A percentile compares a stretch with the other conserved stretches of the same genome.
These are phyloP conservation scores for Melangyna quadrimaculata DNA, from an alignment of 2,888 invertebrate species.

Conservation along the genomic window DNA sequence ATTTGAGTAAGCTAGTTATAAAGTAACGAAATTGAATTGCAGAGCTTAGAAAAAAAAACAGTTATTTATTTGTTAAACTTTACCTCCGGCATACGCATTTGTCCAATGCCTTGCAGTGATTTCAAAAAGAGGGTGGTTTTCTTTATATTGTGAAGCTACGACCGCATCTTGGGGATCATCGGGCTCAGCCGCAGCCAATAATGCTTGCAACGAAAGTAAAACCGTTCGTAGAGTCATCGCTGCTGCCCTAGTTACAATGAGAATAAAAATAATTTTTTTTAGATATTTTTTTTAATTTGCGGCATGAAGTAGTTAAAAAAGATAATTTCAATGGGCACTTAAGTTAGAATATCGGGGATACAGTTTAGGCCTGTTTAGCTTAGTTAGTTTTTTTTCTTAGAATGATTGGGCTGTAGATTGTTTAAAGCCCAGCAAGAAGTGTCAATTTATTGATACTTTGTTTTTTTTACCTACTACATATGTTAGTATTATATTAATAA, in stretches of 20 bases:
- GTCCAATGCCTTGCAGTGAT: slow-evolving; percentile 98
- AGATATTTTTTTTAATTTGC: background rate
- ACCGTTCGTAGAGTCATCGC: slow-evolving; percentile 99
- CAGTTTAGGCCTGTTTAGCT: too few relatives aligned
- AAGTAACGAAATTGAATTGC: too few relatives aligned
- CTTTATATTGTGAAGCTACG: slow-evolving; percentile 98
- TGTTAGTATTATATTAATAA: too few relatives aligned
- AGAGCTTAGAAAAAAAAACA: too few relatives aligned
- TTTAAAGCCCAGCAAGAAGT: too few relatives aligned
- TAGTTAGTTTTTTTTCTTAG: too few relatives aligned
- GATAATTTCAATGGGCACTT: background rate
- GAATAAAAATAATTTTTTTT: background rate
- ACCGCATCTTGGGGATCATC: slow-evolving; percentile 98
- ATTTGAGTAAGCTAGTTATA: too few relatives aligned
- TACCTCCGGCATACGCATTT: slow-evolving; percentile 94
- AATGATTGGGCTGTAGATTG: too few relatives aligned
- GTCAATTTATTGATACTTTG: too few relatives aligned
- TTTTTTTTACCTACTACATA: too few relatives aligned
- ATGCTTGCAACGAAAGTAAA: slow-evolving; percentile 95
- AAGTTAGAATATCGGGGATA: too few relatives aligned
- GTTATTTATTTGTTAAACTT: background rate
- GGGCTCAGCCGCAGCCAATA: slow-evolving; percentile 95
- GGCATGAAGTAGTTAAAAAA: too few relatives aligned
- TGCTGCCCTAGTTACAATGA: slow-evolving; percentile 88
- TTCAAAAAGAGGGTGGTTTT: slow-evolving; percentile 91